These are phyloP conservation scores for Brienomyrus brachyistius DNA, from an alignment of 2,113 vertebrate genomes.

Conservation along the genomic window DNA sequence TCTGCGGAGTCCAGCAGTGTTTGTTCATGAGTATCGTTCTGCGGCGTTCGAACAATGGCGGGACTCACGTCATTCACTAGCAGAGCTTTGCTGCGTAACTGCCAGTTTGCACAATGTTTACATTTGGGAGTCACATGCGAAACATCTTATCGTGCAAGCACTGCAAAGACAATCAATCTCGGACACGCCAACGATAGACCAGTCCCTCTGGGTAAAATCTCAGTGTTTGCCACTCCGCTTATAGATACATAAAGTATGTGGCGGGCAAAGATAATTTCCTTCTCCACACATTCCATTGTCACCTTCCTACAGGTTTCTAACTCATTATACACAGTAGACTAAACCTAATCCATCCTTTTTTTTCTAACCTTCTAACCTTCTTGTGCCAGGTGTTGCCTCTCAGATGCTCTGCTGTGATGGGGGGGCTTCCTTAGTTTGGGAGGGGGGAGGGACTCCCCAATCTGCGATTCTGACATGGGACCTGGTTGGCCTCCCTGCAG, in stretches of 20 bases:
- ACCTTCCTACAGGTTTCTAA: background rate
- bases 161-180: constrained; percentile 10
- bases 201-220: background rate
- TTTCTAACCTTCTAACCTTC: background rate
- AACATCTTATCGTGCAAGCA: background rate
- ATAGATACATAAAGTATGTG: background rate
- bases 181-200: background rate
- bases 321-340: background rate
- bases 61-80: background rate
- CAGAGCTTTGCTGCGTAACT: background rate
- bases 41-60: background rate
- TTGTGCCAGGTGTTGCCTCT: background rate
- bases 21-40: background rate
- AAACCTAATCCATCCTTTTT: background rate
- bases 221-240: background rate
- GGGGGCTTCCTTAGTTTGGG: background rate
- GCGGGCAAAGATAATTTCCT: background rate
- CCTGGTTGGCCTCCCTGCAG: background rate
- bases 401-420: background rate
- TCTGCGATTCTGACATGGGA: background rate
- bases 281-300: background rate
- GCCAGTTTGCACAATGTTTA: constrained; percentile 14
- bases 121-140: constrained; percentile 7
- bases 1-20: background rate
- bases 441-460: background rate